Conservation (phyloP, 2,888 invertebrate genomes). For the Andricus curvator region DNA sequence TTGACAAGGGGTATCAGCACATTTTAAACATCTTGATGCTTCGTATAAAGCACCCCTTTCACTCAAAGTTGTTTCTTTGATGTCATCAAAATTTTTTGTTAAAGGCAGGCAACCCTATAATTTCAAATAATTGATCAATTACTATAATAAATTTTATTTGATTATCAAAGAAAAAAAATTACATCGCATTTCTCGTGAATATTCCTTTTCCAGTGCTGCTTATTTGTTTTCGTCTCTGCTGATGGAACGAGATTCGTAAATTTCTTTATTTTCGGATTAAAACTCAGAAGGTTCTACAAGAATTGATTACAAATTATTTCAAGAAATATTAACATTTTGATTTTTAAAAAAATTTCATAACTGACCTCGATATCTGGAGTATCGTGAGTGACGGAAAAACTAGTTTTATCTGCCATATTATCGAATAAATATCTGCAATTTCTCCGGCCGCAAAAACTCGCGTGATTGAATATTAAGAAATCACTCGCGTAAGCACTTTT, state of each 20-base stretch:
- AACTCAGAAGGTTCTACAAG: slow-evolving; percentile 87
- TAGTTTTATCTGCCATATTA: slow-evolving; percentile 41
- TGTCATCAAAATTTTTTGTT: slow-evolving; percentile 95
- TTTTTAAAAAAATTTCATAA: slow-evolving; percentile 49
- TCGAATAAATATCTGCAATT: not conserved
- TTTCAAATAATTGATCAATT: not conserved
- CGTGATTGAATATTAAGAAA: not conserved
- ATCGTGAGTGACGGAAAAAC: slow-evolving; percentile 79
- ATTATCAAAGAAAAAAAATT: slow-evolving; percentile 73
- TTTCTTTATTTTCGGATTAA: slow-evolving; percentile 91
- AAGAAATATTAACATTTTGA: not conserved
- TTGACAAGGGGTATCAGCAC: slow-evolving; percentile 98
- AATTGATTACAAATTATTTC: not conserved
- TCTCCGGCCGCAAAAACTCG: not conserved
- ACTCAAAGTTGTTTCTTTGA: slow-evolving; percentile 97
- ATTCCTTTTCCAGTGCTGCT: slow-evolving; percentile 98
- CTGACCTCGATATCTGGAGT: slow-evolving; percentile 91
- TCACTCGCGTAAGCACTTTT: not conserved
- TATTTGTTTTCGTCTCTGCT: slow-evolving; percentile 89
- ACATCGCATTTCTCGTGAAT: slow-evolving; percentile 90
- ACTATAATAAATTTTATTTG: not conserved
- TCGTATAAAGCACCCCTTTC: slow-evolving; percentile 96
- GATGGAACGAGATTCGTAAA: slow-evolving; percentile 92
- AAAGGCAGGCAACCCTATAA: slow-evolving; percentile 85
- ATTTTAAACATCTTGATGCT: slow-evolving; percentile 93